phyloP scores from a whole-genome alignment of 2,113 vertebrate species.

The Lagopus leucura region DNA sequence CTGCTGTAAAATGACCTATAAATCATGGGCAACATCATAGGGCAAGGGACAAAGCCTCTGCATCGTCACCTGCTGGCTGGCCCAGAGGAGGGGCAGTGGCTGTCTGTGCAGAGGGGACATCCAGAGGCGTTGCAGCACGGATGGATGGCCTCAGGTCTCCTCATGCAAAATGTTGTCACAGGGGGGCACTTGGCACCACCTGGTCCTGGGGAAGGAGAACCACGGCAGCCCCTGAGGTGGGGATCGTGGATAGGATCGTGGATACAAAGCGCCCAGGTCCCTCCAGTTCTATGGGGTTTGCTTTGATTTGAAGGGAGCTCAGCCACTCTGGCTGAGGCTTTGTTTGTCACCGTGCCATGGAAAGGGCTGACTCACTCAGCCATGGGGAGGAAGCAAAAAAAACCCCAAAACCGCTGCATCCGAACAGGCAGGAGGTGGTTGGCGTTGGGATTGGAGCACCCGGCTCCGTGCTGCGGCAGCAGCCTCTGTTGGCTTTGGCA shows the following conservation, averaged over 20 bases:
- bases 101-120: background rate
- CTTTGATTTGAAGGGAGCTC: background rate
- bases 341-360: background rate
- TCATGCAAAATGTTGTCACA: fast-evolving
- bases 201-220: too few relatives aligned
- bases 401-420: background rate
- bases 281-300: fast-evolving
- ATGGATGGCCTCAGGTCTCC: background rate
- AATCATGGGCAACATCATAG: conserved; percentile 64
- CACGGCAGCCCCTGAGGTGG: background rate
- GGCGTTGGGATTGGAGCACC: fast-evolving
- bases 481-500: background rate
- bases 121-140: fast-evolving
- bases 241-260: fast-evolving
- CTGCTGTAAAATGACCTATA: conserved; percentile 71
- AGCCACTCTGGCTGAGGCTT: background rate
- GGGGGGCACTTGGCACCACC: fast-evolving
- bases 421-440: conserved; percentile 41
- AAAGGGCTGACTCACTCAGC: background rate
- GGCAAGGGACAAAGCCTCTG: background rate
- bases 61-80: conserved; percentile 45
- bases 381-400: conserved; percentile 13
- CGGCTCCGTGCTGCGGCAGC: background rate
- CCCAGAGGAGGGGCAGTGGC: background rate
- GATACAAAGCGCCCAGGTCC: fast-evolving